phyloP scores from a whole-genome alignment of 1,140 invertebrate genomes.

The Papilio dardanus region DNA sequence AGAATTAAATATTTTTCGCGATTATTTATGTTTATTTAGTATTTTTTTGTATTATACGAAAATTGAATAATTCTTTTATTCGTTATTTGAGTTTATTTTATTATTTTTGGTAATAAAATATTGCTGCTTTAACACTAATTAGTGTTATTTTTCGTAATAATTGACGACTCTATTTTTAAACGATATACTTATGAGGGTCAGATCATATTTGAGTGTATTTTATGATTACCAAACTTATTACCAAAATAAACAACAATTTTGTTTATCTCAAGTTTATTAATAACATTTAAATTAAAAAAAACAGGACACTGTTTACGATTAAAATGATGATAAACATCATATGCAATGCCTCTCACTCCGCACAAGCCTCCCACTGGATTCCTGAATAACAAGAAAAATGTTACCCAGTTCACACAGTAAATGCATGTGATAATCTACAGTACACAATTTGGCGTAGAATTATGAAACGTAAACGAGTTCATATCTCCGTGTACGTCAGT shows the following conservation, averaged over 20 bases:
- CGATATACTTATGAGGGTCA: not conserved
- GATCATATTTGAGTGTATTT: not conserved
- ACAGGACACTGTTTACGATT: not conserved
- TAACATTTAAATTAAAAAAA: constrained; percentile 4
- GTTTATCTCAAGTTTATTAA: not conserved
- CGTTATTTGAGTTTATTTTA: too few relatives aligned
- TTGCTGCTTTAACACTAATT: not conserved
- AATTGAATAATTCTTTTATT: too few relatives aligned
- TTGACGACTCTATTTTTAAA: not conserved
- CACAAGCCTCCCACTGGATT: constrained; percentile 37
- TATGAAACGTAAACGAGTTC: constrained; percentile 22
- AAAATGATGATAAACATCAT: constrained; percentile 31
- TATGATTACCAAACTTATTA: not conserved
- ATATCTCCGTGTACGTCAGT: constrained; percentile 38
- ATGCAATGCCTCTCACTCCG: constrained; percentile 29
- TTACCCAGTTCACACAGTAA: constrained; percentile 20
- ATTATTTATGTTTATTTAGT: too few relatives aligned
- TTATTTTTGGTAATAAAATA: too few relatives aligned
- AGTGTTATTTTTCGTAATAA: not conserved
- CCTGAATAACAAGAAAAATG: constrained; percentile 31
- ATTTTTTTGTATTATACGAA: too few relatives aligned
- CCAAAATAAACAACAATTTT: not conserved
- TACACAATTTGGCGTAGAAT: constrained; percentile 28
- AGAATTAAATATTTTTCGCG: too few relatives aligned
- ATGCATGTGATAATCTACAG: constrained; percentile 16